These are phyloP conservation scores for Notamacropus eugenii DNA, from an alignment of 2,797 vertebrate genomes.

Conservation along the genomic window DNA sequence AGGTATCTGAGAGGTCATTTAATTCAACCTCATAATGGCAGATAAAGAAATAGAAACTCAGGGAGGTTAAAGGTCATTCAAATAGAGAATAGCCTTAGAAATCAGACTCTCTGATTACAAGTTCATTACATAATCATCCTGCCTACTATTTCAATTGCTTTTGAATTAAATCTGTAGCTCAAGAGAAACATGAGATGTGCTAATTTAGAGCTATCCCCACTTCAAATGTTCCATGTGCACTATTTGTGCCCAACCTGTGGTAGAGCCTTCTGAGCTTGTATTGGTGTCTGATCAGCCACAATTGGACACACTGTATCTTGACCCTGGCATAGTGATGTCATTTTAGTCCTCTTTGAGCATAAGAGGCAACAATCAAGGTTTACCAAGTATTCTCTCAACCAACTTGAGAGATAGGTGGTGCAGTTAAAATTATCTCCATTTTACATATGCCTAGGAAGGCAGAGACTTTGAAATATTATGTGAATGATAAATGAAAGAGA, in stretches of 20 bases:
- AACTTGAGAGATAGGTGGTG: neutral
- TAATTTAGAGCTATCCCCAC: neutral
- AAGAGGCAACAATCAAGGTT: neutral
- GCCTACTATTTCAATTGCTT: neutral
- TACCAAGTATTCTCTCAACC: neutral
- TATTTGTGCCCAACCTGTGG: too few relatives aligned
- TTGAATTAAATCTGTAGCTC: neutral
- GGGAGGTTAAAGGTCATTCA: neutral
- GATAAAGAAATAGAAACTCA: neutral
- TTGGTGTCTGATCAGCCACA: neutral
- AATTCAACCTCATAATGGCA: neutral
- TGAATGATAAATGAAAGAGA: neutral
- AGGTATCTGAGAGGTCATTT: neutral
- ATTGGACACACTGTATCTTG: neutral
- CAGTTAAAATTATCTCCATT: neutral
- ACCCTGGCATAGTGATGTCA: neutral
- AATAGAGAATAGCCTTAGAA: neutral
- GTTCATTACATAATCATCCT: too few relatives aligned
- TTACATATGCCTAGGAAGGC: neutral
- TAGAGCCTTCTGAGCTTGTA: too few relatives aligned
- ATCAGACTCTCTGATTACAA: neutral
- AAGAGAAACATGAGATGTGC: neutral
- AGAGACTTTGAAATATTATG: neutral
- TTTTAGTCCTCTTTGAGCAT: neutral
- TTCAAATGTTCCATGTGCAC: neutral